Conservation (phyloP, 1,140 invertebrate species). For the Neodiprion fabricii region DNA sequence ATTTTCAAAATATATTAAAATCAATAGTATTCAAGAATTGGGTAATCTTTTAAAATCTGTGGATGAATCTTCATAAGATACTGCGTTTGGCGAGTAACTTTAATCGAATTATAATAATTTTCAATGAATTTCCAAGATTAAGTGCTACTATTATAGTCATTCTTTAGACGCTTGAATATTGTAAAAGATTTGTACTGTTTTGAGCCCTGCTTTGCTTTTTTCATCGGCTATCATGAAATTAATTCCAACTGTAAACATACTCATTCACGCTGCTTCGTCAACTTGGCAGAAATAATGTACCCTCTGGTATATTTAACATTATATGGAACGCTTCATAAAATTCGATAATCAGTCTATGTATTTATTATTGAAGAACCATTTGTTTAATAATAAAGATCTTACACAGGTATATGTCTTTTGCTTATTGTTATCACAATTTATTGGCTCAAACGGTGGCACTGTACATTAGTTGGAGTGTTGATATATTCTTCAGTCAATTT, state of each 20-base stretch:
- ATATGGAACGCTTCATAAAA: not conserved
- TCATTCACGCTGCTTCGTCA: not conserved
- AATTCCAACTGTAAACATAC: not conserved
- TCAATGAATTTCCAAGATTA: not conserved
- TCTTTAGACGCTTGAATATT: not conserved
- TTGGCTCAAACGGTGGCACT: too few relatives aligned
- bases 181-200: not conserved
- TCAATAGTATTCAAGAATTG: too few relatives aligned
- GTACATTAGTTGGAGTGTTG: not conserved
- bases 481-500: constrained; percentile 11
- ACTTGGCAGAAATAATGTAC: not conserved
- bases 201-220: not conserved
- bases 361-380: not conserved
- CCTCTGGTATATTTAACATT: not conserved
- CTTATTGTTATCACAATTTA: too few relatives aligned
- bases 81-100: too few relatives aligned
- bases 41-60: too few relatives aligned
- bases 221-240: not conserved
- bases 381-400: too few relatives aligned
- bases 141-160: not conserved
- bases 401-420: too few relatives aligned
- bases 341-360: not conserved
- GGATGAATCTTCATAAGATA: too few relatives aligned
- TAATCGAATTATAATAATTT: constrained; percentile 6
- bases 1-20: too few relatives aligned